Percentiles rank a stretch among this genome's conserved stretches.
phyloP scores from a whole-genome alignment of 2,113 vertebrate genomes.

The Amia ocellicauda region DNA sequence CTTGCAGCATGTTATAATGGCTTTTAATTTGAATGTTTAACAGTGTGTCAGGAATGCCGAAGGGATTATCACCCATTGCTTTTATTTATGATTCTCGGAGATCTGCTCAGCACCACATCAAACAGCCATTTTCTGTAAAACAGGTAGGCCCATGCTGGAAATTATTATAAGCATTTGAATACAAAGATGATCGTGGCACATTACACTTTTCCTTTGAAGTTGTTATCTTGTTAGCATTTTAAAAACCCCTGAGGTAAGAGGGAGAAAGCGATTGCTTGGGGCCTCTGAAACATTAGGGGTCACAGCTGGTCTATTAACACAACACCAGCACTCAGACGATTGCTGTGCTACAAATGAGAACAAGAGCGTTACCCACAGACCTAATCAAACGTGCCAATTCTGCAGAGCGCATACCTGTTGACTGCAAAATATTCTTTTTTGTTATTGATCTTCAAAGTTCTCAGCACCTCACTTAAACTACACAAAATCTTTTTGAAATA shows the following conservation, averaged over 20 bases:
- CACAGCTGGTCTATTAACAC: conserved; percentile 27
- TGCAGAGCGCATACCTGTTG: background rate
- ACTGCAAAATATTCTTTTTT: background rate
- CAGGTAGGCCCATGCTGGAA: conserved; percentile 19
- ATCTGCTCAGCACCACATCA: conserved; percentile 4
- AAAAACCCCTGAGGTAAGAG: conserved; percentile 24
- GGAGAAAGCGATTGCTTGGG: conserved; percentile 17
- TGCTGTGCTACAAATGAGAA: conserved; percentile 2
- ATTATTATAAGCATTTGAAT: conserved; percentile 8
- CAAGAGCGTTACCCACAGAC: background rate
- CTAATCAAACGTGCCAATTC: conserved; percentile 7
- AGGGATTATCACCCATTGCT: background rate
- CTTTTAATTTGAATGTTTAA: no score
- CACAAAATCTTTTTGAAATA: no score
- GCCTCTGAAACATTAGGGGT: conserved; percentile 24
- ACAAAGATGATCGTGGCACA: conserved; percentile 10
- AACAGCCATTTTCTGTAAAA: background rate
- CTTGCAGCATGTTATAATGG: no score
- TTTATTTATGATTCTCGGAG: background rate
- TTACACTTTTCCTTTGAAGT: conserved; percentile 30
- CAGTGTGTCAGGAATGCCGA: no score
- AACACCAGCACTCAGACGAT: conserved; percentile 14
- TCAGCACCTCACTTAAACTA: no score
- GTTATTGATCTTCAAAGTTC: background rate
- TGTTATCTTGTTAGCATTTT: conserved; percentile 41